Evolutionary conservation across 2,888 invertebrate species (phyloP).

Genomic region (Incurvaria masculella): DNA sequence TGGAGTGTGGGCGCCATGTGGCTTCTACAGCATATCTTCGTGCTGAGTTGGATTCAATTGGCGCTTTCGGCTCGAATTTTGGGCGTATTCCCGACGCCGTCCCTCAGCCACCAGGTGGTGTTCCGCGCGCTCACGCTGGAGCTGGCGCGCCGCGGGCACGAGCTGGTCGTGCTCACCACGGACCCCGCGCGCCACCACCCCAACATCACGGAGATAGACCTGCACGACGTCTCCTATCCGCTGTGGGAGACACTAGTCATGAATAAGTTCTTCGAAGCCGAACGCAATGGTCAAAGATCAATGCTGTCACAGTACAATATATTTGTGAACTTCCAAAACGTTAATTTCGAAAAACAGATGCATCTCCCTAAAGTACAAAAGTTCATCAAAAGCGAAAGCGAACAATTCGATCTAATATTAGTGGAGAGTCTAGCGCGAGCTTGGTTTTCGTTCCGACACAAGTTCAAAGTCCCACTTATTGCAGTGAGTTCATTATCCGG

Average conservation of each 20-base stretch:
- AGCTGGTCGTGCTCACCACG: constrained; percentile 32
- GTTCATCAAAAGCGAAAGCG: constrained; percentile 15
- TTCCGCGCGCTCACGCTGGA: constrained; percentile 27
- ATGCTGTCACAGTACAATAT: background rate
- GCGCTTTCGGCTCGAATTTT: constrained; percentile 18
- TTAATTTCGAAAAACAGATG: constrained; percentile 18
- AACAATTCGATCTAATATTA: constrained; percentile 33
- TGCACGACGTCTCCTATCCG: constrained; percentile 28
- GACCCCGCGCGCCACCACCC: constrained; percentile 29
- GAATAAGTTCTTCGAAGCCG: background rate
- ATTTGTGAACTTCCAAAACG: constrained; percentile 2
- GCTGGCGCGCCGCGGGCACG: constrained; percentile 32
- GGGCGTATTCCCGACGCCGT: constrained; percentile 18
- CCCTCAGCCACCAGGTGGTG: constrained; percentile 27
- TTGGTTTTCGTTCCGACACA: constrained; percentile 18
- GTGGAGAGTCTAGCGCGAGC: constrained; percentile 27
- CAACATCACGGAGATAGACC: constrained; percentile 29
- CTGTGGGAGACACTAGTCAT: constrained; percentile 16
- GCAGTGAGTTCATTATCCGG: constrained; percentile 26
- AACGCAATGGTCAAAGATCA: background rate
- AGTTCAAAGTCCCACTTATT: constrained; percentile 31
- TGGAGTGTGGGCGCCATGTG: too few species aligned
- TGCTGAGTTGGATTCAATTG: background rate
- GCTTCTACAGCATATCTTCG: background rate
- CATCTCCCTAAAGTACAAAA: constrained; percentile 19